Evolutionary conservation across 2,113 vertebrate species (phyloP), one percentile per base, ranked within the genome.

Genomic region (Perca schrenkii): DNA sequence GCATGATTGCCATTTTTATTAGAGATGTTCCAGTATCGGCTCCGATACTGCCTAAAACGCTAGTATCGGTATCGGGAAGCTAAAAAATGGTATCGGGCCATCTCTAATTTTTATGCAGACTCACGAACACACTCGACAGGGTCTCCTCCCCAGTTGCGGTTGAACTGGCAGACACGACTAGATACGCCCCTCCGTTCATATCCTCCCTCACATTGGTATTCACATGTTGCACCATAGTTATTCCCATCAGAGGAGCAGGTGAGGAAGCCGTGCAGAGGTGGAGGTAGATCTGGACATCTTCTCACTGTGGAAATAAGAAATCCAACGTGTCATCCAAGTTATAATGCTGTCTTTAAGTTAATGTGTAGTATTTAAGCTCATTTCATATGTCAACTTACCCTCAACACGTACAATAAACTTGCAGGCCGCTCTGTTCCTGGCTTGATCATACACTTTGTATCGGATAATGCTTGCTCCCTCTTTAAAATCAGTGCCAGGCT

Each of bases 361-460:
- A 53, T 60, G 43, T 6, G 43, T 4, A 21, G 43, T 8, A 57
- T 69, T 52, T 19, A 13, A 80, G 36, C n/a, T 28, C 1, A 54
- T n/a, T 31, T 43, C n/a, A 21, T 52, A 1, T 53, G 15, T 13
- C 28, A 34, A 60, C 89, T 93, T 91, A 98, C 98, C 98, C 92
- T 97, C 96, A 64, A 99, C 94, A 17, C 96, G 97, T 66, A 99
- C 80, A 21, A 95, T 93, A 89, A 99, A 99, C 91, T 99, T 99
- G 97, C 98, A 99, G 91, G 96, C 96, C 1, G 98, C 98, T 77
- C 96, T 93, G 93, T 99, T 99, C 87, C 96, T 95, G 0, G 98
- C 97, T 86, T 95, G 95, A 86, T 99, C 98, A 0, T 97, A 96
- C 49, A 96, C 97, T 1, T 95, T 97, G 87, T 98, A 99, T 67